These are phyloP conservation scores for Micrastur ruficollis DNA, from an alignment of 2,797 vertebrate genomes.

Conservation along the genomic window DNA sequence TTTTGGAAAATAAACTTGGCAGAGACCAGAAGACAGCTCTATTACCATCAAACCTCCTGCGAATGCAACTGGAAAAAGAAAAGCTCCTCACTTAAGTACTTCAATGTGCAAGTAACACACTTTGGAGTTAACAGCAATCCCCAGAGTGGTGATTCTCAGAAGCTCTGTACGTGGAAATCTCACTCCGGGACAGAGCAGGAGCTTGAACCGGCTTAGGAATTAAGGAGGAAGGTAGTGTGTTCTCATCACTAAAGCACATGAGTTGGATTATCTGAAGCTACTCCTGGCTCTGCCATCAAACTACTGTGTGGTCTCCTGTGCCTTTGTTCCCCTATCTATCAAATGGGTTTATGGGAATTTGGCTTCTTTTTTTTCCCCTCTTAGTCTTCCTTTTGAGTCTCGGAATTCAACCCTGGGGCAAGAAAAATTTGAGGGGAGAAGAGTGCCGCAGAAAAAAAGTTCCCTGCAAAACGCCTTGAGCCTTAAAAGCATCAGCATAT, in stretches of 20 bases:
- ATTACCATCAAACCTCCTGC: conserved; percentile 37
- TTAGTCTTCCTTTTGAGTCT: neutral
- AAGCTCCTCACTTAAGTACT: conserved; percentile 35
- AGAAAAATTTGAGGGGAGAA: neutral
- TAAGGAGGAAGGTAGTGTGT: neutral
- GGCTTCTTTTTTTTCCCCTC: neutral
- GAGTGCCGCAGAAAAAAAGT: neutral
- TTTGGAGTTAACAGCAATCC: neutral
- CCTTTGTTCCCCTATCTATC: neutral
- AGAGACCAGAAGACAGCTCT: conserved; percentile 31
- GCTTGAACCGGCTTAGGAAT: neutral
- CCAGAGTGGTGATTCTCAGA: conserved; percentile 14
- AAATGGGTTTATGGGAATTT: neutral
- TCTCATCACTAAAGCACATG: neutral
- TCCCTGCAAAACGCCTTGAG: neutral
- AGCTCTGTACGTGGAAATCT: neutral
- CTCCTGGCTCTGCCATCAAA: neutral
- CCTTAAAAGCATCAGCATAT: neutral
- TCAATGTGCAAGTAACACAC: conserved; percentile 25
- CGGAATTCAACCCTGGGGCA: neutral
- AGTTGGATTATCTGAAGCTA: neutral
- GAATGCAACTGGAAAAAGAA: conserved; percentile 43
- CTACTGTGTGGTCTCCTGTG: conserved; percentile 1
- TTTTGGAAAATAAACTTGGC: conserved; percentile 58
- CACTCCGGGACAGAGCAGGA: neutral